Conservation (phyloP, 1,140 invertebrate species). For the Drosophila sp. region DNA sequence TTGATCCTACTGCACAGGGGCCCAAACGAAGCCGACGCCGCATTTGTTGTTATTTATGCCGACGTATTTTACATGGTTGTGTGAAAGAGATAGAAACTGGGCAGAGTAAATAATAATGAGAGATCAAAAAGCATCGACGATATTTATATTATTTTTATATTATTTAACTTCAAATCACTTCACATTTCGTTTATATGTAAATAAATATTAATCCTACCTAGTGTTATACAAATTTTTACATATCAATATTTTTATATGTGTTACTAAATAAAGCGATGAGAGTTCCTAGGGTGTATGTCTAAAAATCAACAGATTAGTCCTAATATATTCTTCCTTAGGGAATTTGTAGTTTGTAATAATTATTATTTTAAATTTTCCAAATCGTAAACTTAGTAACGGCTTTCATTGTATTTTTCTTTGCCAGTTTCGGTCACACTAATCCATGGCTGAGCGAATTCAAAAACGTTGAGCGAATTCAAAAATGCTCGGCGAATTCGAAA, state of each 20-base stretch:
- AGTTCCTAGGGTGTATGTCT: too few species aligned
- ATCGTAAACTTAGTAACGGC: not conserved
- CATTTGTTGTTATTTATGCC: constrained; percentile 64
- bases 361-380: too few species aligned
- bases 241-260: too few species aligned
- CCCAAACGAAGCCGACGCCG: constrained; percentile 29
- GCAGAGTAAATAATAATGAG: not conserved
- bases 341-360: too few species aligned
- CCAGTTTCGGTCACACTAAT: constrained; percentile 38
- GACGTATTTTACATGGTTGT: constrained; percentile 32
- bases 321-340: too few species aligned
- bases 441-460: constrained; percentile 21
- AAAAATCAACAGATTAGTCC: too few species aligned
- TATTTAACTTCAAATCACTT: too few species aligned
- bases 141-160: too few species aligned
- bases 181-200: too few species aligned
- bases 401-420: not conserved
- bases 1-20: constrained; percentile 58
- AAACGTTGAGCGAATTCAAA: not conserved
- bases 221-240: too few species aligned
- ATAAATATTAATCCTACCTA: too few species aligned
- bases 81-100: not conserved
- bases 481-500: constrained; percentile 27
- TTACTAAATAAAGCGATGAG: too few species aligned
- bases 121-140: not conserved